Conservation (phyloP, 2,888 invertebrate genomes). For the Frankliniella intonsa region DNA sequence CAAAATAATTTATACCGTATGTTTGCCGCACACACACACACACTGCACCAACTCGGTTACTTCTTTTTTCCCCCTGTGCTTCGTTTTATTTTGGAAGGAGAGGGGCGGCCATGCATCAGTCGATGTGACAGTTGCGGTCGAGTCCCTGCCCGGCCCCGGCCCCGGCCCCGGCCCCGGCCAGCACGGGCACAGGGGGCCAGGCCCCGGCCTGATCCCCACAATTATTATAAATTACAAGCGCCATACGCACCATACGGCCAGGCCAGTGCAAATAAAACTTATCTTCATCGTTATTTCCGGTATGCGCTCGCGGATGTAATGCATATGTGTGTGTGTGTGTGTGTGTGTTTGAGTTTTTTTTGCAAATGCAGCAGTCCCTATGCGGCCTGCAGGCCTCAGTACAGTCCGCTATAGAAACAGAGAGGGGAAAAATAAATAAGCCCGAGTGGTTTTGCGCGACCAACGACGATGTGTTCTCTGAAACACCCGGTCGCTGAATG, state of each 20-base stretch:
- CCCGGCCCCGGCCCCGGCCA: too few relatives aligned
- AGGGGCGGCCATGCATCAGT: slow-evolving; percentile 12
- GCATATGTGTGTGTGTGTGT: not conserved
- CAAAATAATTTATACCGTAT: slow-evolving; percentile 18
- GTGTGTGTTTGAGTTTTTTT: not conserved
- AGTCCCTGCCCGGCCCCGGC: not conserved
- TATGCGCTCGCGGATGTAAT: too few relatives aligned
- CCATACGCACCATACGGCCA: not conserved
- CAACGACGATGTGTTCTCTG: too few relatives aligned
- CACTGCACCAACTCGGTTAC: not conserved
- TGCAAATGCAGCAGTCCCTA: too few relatives aligned
- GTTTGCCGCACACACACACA: slow-evolving; percentile 13
- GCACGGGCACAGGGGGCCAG: not conserved
- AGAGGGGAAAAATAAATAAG: too few relatives aligned
- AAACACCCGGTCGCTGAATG: too few relatives aligned
- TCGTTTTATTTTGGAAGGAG: slow-evolving; percentile 14
- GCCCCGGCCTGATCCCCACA: not conserved
- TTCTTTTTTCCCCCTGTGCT: not conserved
- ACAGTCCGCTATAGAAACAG: too few relatives aligned
- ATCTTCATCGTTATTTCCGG: too few relatives aligned
- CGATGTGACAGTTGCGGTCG: slow-evolving; percentile 23
- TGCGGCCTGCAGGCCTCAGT: too few relatives aligned
- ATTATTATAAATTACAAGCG: slow-evolving; percentile 21
- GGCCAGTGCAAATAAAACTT: too few relatives aligned
- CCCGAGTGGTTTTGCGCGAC: too few relatives aligned